Conservation (phyloP, 2,888 invertebrate genomes). For the Volucella inanis region DNA sequence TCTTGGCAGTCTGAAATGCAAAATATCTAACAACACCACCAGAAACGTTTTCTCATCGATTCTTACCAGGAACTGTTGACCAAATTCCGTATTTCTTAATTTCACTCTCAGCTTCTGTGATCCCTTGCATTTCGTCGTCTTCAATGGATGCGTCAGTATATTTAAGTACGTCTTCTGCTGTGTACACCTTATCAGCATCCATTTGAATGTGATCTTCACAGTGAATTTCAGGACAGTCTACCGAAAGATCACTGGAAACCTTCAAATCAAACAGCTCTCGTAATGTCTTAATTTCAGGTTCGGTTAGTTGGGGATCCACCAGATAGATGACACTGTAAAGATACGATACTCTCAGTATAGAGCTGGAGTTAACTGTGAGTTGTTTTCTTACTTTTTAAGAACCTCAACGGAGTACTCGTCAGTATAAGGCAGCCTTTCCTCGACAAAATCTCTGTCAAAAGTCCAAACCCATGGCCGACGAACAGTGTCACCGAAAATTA, state of each 20-base stretch:
- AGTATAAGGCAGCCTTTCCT: constrained; percentile 76
- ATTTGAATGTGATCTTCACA: not conserved
- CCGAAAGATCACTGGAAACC: constrained; percentile 27
- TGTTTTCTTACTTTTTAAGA: constrained; percentile 77
- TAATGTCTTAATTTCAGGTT: constrained; percentile 75
- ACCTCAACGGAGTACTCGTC: constrained; percentile 78
- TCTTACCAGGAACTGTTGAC: constrained; percentile 78
- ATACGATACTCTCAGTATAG: not conserved
- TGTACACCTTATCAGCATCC: constrained; percentile 67
- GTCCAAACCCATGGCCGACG: constrained; percentile 79
- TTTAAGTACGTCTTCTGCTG: constrained; percentile 71
- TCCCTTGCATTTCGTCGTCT: constrained; percentile 48
- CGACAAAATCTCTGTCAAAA: constrained; percentile 78
- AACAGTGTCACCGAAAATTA: constrained; percentile 78
- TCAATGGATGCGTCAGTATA: not conserved
- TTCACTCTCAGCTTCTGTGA: constrained; percentile 25
- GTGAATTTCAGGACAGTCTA: not conserved
- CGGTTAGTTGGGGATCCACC: constrained; percentile 77
- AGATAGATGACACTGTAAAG: constrained; percentile 78
- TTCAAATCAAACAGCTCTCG: constrained; percentile 75
- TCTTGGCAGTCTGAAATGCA: constrained; percentile 75
- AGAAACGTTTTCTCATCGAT: not conserved
- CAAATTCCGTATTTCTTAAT: constrained; percentile 78
- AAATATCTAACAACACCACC: constrained; percentile 4
- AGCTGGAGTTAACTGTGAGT: not conserved